These are phyloP conservation scores for Spatulosminthurus flaviceps DNA, from an alignment of 2,888 invertebrate genomes.

Conservation along the genomic window DNA sequence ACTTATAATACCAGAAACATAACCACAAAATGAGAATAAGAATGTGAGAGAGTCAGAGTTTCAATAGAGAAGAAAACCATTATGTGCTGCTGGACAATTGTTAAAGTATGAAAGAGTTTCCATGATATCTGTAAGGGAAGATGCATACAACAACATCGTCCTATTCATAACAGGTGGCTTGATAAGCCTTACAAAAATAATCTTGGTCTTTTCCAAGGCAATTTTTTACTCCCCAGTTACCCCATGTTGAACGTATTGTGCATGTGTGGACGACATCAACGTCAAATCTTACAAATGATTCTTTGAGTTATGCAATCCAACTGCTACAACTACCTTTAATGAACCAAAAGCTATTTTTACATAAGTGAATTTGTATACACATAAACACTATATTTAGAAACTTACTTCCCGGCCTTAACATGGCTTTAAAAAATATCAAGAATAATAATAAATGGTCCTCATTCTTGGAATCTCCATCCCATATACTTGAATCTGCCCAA, in stretches of 20 bases:
- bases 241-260: background rate
- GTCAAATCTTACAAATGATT: background rate
- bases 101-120: background rate
- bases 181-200: conserved; percentile 56
- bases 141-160: background rate
- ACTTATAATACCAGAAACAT: background rate
- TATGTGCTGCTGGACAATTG: conserved; percentile 1
- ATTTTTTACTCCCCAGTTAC: conserved; percentile 35
- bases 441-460: background rate
- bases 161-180: conserved; percentile 57
- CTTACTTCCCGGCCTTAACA: background rate
- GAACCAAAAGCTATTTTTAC: background rate
- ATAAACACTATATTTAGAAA: no score
- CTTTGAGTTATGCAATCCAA: no score
- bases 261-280: background rate
- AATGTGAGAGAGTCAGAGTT: background rate
- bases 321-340: background rate
- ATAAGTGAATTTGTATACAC: background rate
- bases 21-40: background rate
- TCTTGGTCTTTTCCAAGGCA: conserved; percentile 48
- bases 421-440: background rate
- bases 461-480: no score
- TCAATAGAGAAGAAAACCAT: background rate
- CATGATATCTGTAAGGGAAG: background rate
- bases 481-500: background rate